Percentiles rank a stretch among this genome's conserved stretches.
These are phyloP conservation scores for Ariolimax columbianus DNA, from an alignment of 2,888 invertebrate genomes.

Conservation along the genomic window DNA sequence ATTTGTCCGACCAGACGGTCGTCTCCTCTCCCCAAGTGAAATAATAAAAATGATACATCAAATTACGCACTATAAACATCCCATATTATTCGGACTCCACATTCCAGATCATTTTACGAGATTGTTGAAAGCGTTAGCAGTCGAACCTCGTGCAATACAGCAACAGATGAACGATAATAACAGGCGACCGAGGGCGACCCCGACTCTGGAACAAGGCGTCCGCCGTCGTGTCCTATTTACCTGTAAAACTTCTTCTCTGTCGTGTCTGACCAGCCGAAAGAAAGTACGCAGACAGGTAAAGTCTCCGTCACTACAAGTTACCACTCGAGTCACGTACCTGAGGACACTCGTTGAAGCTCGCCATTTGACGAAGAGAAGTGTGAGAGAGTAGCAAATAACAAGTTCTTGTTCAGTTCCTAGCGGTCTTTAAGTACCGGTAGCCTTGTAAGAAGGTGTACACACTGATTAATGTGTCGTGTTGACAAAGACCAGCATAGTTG, in stretches of 20 bases:
- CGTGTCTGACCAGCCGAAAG: neutral
- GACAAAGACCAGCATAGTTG: neutral
- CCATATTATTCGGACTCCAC: too few relatives aligned
- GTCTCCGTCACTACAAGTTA: constrained; percentile 21
- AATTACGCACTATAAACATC: too few relatives aligned
- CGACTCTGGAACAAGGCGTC: neutral
- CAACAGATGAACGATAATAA: neutral
- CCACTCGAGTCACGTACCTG: neutral
- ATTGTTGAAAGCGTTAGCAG: neutral
- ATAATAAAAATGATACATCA: too few relatives aligned
- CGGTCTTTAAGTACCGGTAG: neutral
- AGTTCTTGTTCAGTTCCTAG: neutral
- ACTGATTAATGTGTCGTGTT: constrained; percentile 28
- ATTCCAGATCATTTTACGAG: too few relatives aligned
- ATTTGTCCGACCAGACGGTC: too few relatives aligned
- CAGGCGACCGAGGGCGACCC: neutral
- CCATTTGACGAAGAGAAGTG: neutral
- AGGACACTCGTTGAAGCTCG: constrained; percentile 4
- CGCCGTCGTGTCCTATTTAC: neutral
- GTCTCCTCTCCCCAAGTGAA: too few relatives aligned
- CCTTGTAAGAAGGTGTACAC: neutral
- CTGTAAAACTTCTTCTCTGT: neutral
- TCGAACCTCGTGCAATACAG: neutral
- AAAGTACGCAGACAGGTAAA: constrained; percentile 1
- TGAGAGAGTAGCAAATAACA: neutral